Percentiles rank a stretch among this genome's conserved stretches.
Evolutionary conservation across 2,888 invertebrate species (phyloP).

Genomic region (Limenitis camilla): DNA sequence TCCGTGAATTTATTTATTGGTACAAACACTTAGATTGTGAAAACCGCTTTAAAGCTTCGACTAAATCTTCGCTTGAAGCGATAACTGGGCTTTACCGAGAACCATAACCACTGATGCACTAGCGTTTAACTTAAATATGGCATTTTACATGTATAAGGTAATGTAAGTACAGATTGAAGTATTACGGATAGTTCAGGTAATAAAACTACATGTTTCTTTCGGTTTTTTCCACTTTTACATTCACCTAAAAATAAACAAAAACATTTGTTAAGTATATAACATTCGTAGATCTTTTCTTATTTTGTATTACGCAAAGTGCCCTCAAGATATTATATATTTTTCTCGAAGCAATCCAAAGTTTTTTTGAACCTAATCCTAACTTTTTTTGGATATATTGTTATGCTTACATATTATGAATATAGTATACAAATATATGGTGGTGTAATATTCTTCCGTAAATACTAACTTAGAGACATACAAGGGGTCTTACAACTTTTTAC

Average conservation of each 20-base stretch:
- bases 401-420: too few species aligned
- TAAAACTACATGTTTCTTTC: neutral
- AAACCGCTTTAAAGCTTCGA: conserved; percentile 26
- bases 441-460: too few species aligned
- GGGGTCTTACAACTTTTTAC: too few species aligned
- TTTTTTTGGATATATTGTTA: too few species aligned
- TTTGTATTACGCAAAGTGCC: too few species aligned
- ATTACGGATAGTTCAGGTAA: neutral
- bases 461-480: too few species aligned
- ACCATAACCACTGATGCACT: conserved; percentile 17
- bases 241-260: too few species aligned
- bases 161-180: conserved; percentile 1
- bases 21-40: conserved; percentile 32
- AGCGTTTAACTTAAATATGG: conserved; percentile 19
- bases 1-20: conserved; percentile 38
- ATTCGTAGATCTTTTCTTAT: too few species aligned
- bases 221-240: neutral
- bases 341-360: too few species aligned
- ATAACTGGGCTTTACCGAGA: conserved; percentile 22
- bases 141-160: conserved; percentile 9
- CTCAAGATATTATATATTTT: too few species aligned
- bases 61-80: conserved; percentile 26
- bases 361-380: too few species aligned
- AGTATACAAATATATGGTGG: too few species aligned
- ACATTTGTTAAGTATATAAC: neutral